A percentile compares a stretch with the other conserved stretches of the same genome.
phyloP scores from a whole-genome alignment of 2,888 invertebrate species.

The Chrysotoxum bicinctum region DNA sequence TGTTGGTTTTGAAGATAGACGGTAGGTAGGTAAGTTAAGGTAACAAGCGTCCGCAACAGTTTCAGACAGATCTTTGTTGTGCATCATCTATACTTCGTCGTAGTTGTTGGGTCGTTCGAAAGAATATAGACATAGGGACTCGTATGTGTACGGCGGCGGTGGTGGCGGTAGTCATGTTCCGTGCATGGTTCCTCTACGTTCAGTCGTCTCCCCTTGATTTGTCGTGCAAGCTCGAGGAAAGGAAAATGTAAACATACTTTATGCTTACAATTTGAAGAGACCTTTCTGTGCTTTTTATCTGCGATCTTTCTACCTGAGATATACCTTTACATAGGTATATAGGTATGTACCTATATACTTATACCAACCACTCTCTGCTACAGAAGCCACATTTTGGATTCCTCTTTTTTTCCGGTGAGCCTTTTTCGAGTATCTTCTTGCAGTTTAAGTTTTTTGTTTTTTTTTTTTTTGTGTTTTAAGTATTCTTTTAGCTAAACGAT shows the following conservation, averaged over 20 bases:
- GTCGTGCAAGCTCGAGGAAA: constrained; percentile 39
- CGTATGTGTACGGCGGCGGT: not conserved
- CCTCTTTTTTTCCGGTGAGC: constrained; percentile 19
- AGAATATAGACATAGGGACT: not conserved
- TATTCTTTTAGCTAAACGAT: constrained; percentile 24
- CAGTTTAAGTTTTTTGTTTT: constrained; percentile 31
- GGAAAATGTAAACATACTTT: constrained; percentile 53
- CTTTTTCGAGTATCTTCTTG: constrained; percentile 33
- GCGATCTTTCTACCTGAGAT: constrained; percentile 50
- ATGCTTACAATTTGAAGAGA: constrained; percentile 35
- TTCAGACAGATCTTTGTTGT: constrained; percentile 38
- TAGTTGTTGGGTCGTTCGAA: not conserved
- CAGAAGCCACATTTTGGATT: constrained; percentile 33
- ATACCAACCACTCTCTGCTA: constrained; percentile 1
- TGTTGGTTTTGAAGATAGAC: constrained; percentile 21
- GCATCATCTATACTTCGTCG: constrained; percentile 36
- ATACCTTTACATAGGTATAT: not conserved
- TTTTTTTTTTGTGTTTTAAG: constrained; percentile 4
- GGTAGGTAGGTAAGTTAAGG: constrained; percentile 30
- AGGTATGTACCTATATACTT: not conserved
- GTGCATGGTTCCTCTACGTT: constrained; percentile 3
- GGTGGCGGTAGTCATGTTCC: constrained; percentile 30
- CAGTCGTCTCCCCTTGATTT: constrained; percentile 29
- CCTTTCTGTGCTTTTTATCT: constrained; percentile 41
- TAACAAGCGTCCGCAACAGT: constrained; percentile 41